These are phyloP conservation scores for Drosophila burlai DNA, from an alignment of 1,140 invertebrate genomes.

Conservation along the genomic window DNA sequence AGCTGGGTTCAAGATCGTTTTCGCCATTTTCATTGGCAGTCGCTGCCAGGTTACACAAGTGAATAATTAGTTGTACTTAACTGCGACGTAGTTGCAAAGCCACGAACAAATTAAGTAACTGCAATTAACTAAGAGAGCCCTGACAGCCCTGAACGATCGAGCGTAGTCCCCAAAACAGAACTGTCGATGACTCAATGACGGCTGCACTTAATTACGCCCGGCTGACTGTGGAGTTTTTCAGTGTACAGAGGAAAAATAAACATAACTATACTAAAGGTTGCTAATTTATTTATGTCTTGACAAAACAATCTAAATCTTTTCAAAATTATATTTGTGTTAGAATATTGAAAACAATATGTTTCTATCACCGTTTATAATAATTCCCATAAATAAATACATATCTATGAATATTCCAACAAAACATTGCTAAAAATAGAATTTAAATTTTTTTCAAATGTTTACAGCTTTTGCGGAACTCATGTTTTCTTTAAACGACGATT, in stretches of 20 bases:
- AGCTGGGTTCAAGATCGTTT: conserved; percentile 8
- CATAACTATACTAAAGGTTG: neutral
- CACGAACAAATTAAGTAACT: conserved; percentile 49
- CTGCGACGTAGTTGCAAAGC: conserved; percentile 33
- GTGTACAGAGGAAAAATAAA: conserved; percentile 3
- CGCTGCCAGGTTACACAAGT: conserved; percentile 41
- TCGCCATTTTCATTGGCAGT: conserved; percentile 22
- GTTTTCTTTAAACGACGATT: neutral
- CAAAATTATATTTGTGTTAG: neutral
- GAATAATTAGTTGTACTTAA: conserved; percentile 59
- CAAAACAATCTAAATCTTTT: neutral
- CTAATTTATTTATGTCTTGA: neutral
- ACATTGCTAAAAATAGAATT: neutral
- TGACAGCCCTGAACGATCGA: conserved; percentile 30
- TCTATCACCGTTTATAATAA: neutral
- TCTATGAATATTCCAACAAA: neutral
- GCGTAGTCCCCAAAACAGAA: conserved; percentile 30
- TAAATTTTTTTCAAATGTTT: neutral
- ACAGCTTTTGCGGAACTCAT: neutral
- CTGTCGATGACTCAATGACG: conserved; percentile 35
- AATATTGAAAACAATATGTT: neutral
- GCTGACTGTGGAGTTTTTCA: conserved; percentile 3
- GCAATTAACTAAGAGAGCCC: conserved; percentile 49
- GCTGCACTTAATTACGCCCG: conserved; percentile 31
- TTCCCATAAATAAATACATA: neutral